Base-by-base conservation (phyloP, 2,113 vertebrate genomes). In the Naja naja region DNA sequence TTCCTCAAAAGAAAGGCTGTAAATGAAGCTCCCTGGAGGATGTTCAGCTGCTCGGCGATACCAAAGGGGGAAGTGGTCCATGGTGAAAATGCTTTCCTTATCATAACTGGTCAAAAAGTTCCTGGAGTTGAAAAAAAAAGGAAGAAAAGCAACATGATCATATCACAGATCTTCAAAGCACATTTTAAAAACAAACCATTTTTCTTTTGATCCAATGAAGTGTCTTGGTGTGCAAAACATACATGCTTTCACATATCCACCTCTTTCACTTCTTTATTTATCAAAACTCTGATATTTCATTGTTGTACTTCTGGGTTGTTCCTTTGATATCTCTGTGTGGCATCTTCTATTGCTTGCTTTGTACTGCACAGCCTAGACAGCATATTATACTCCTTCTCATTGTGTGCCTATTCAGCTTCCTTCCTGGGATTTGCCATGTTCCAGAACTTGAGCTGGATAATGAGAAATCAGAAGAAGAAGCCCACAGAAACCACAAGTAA, bases 1-100 rank as follows among this genome's bases (percentile, higher is more conserved):
- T 0, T 99, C 98, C 86, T 97, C 97, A 27, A 95, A 98, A 55
- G 97, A 97, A 87, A 98, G 95, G 94, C 98, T 98, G 97, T 98
- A 99, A 91, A 99, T 96, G 97, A 99, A 99, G 96, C 98, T 98
- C 91, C 99, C 99, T 0, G 98, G 94, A 39, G 98, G 98, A 93
- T 98, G 97, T 94, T 99, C 99, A 0, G 98, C 98, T 0, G 99
- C 99, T 94, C 98, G 97, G 53, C 99, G 98, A 96, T 99, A 99
- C 99, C 99, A 99, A 94, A 99, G 96, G 0, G 99, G 99, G 95
- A 99, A 99, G 96, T 98, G 98, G 96, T 99, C 99, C 98, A 99
- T 96, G 6, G 99, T 99, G 98, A 99, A 99, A 94, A 99, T 97
- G 85, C 98, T 99, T 94, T 98, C 98, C 93, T 98, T 98, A 39